Evolutionary conservation across 2,888 invertebrate species (phyloP).

Genomic region (Caenorhabditis wallacei): DNA sequence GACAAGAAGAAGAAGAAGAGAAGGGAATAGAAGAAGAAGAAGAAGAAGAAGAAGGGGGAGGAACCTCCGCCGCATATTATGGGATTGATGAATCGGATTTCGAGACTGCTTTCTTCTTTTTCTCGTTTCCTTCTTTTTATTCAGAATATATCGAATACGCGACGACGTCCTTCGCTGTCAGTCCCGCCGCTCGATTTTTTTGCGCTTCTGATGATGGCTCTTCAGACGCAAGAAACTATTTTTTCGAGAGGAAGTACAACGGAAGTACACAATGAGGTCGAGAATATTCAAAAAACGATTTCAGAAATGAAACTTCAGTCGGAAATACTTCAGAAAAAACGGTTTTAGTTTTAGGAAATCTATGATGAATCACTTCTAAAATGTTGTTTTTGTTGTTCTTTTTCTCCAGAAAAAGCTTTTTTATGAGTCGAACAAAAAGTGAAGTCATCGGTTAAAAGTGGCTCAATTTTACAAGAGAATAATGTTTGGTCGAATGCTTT

Average conservation of each 20-base stretch:
- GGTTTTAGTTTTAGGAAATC: neutral
- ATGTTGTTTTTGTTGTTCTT: conserved; percentile 1
- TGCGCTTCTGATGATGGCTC: conserved; percentile 23
- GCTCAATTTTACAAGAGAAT: conserved; percentile 21
- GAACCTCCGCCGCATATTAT: conserved; percentile 55
- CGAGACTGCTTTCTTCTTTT: conserved; percentile 38
- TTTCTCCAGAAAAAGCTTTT: neutral
- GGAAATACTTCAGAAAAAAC: neutral
- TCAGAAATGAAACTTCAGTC: neutral
- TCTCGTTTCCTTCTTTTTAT: conserved; percentile 20
- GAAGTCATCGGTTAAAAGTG: conserved; percentile 41
- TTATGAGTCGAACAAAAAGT: conserved; percentile 16
- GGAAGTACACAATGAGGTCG: conserved; percentile 28
- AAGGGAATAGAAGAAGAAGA: conserved; percentile 39
- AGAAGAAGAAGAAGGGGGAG: conserved; percentile 21
- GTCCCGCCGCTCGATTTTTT: conserved; percentile 30
- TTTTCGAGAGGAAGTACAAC: neutral
- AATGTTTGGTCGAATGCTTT: conserved; percentile 13
- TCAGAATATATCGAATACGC: conserved; percentile 6
- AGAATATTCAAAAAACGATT: neutral
- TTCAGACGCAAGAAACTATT: conserved; percentile 1
- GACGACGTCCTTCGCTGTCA: neutral
- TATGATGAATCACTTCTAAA: conserved; percentile 25
- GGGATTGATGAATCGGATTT: conserved; percentile 63
- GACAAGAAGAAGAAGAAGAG: conserved; percentile 52